Evolutionary conservation across 2,888 invertebrate species (phyloP), one percentile per base, ranked within the genome.

Genomic region (Agrochola circellaris): DNA sequence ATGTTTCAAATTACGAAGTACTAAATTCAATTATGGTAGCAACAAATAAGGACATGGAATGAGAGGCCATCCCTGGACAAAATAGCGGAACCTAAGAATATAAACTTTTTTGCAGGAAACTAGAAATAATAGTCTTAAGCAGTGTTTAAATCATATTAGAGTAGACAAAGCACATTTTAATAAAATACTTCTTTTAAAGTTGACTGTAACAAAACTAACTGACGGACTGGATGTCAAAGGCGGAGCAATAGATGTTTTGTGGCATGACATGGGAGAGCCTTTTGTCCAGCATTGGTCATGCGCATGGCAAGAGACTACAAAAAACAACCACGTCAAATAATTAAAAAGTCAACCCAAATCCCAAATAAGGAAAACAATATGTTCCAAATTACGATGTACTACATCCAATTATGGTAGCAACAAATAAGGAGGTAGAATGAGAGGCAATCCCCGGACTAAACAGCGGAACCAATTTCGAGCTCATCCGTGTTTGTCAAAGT

Each of bases 401-500:
- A 89, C 87, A 91, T 91, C 90, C 90, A 93, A 93, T 93, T 93
- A 93, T 89, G 90, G 90, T 84, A 75, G 88, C 87, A 67, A 89
- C 91, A 93, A 94, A 93, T 93, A 92, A 93, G 91, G 84, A 88
- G 85, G 85, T 86, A 89, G 90, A 90, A 92, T 90, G 89, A 92
- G 92, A 88, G 90, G 91, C 93, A 92, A 93, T 92, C 92, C 91
- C 88, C 91, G 87, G 91, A 89, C 94, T 95, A 95, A 95, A 95
- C 94, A 94, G 93, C 95, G 95, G 95, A 95, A 96, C 95, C 95
- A 94, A 95, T 95, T 94, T 93, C 90, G 87, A 89, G 93, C 94
- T 94, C 95, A 95, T 94, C 95, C 95, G 93, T 94, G 95, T 95
- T 95, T 95, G 95, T 93, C 94, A 93, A 93, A 95, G 95, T 93